phyloP scores from a whole-genome alignment of 2,888 invertebrate species.

The Polietes domitor region DNA sequence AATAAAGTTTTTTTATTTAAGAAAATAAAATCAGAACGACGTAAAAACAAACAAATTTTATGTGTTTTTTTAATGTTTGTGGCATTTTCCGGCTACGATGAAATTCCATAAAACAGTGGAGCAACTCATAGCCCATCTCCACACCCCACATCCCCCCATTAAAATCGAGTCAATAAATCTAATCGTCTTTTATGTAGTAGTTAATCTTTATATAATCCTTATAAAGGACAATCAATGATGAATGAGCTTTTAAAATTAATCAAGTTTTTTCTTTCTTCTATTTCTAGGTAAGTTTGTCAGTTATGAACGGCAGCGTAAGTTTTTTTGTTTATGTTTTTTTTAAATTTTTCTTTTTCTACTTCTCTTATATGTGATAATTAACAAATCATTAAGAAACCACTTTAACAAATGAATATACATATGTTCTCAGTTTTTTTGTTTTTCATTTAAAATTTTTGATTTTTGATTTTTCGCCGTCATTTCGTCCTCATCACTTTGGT shows the following conservation, averaged over 20 bases:
- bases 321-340: not conserved
- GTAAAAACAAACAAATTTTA: constrained; percentile 13
- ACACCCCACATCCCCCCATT: no score
- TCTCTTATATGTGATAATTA: not conserved
- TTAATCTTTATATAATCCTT: no score
- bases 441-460: not conserved
- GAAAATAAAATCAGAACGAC: not conserved
- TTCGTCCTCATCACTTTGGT: not conserved
- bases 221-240: no score
- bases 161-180: no score
- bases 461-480: not conserved
- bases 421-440: no score
- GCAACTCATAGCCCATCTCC: no score
- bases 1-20: not conserved
- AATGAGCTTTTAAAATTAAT: not conserved
- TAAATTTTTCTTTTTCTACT: not conserved
- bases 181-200: no score
- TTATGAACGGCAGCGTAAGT: constrained; percentile 65
- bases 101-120: no score
- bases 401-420: not conserved
- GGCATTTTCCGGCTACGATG: not conserved
- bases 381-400: constrained; percentile 8
- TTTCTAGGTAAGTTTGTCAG: constrained; percentile 66
- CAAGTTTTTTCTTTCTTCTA: constrained; percentile 31
- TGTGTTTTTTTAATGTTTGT: not conserved